A percentile compares a stretch with the other conserved stretches of the same genome.
These are phyloP conservation scores for Sapayoa aenigma DNA, from an alignment of 2,113 vertebrate species.

Conservation along the genomic window DNA sequence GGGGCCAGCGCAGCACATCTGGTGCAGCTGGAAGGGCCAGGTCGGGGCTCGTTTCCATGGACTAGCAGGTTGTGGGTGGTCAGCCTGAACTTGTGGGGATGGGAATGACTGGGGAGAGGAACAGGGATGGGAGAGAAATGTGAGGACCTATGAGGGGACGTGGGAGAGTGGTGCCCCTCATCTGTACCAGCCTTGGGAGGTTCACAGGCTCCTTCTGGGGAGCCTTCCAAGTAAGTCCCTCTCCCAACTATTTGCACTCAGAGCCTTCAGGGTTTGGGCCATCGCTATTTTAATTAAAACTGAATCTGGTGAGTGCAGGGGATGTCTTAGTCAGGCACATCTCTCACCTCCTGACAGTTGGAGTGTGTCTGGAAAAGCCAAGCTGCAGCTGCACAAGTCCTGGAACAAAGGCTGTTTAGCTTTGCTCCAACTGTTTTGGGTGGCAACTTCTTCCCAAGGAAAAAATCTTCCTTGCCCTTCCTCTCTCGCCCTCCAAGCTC, in stretches of 20 bases:
- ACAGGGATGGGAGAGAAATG: neutral
- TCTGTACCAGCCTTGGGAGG: neutral
- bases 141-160: neutral
- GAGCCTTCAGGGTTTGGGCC: neutral
- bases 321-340: neutral
- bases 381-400: neutral
- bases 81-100: fast-evolving
- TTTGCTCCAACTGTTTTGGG: neutral
- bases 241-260: neutral
- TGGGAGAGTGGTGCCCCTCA: neutral
- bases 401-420: neutral
- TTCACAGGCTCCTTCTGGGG: neutral
- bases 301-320: neutral
- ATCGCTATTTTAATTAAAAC: neutral
- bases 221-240: neutral
- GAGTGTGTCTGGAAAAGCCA: neutral
- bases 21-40: neutral
- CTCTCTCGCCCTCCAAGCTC: neutral
- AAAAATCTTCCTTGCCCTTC: neutral
- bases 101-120: fast-evolving
- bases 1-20: neutral
- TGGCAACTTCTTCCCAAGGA: neutral
- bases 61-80: neutral
- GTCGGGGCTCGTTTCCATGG: fast-evolving
- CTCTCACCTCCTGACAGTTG: neutral